phyloP scores from a whole-genome alignment of 2,797 vertebrate species.

The Kryptopterus vitreolus region DNA sequence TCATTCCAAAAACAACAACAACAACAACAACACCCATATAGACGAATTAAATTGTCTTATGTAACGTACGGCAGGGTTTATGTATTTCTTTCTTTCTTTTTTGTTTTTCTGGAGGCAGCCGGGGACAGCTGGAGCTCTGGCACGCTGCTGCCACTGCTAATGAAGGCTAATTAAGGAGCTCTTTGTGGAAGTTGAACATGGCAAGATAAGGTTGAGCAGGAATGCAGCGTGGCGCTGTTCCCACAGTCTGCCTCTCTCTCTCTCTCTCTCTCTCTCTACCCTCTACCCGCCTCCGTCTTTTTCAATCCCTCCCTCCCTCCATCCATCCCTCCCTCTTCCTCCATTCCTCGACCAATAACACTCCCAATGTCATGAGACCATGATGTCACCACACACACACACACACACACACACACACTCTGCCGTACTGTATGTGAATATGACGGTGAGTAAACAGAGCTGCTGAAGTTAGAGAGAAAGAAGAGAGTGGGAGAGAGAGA shows the following conservation, averaged over 20 bases:
- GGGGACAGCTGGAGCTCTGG: constrained; percentile 45
- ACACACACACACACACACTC: neutral
- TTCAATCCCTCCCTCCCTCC: constrained; percentile 55
- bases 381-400: constrained; percentile 67
- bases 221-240: constrained; percentile 40
- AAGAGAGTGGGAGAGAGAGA: too few relatives aligned
- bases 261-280: neutral
- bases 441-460: constrained; percentile 60
- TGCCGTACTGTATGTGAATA: constrained; percentile 15
- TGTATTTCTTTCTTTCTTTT: neutral
- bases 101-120: constrained; percentile 23
- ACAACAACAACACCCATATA: neutral
- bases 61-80: constrained; percentile 14
- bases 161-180: constrained; percentile 58
- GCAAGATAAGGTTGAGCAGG: constrained; percentile 42
- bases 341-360: constrained; percentile 46
- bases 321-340: constrained; percentile 51
- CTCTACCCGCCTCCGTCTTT: constrained; percentile 9
- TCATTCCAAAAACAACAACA: neutral
- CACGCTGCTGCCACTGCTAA: constrained; percentile 47
- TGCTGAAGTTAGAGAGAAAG: too few relatives aligned
- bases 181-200: constrained; percentile 48
- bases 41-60: constrained; percentile 22
- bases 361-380: constrained; percentile 73
- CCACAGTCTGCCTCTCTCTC: constrained; percentile 40